A percentile compares a stretch with the other conserved stretches of the same genome.
These are phyloP conservation scores for Eidolon helvum DNA, from an alignment of 2,113 vertebrate species.

Conservation along the genomic window DNA sequence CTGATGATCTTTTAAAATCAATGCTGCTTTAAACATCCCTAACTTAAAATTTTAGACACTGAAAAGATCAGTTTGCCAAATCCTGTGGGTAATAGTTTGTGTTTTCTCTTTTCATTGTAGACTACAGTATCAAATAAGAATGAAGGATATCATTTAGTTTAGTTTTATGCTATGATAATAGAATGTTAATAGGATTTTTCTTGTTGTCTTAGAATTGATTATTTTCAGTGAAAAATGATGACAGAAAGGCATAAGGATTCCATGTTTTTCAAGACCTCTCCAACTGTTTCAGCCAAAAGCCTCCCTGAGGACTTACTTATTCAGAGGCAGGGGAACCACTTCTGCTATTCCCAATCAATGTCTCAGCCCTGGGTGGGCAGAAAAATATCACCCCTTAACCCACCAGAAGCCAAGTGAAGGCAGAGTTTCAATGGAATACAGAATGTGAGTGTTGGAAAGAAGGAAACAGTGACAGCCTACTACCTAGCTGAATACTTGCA, in stretches of 20 bases:
- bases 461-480: background rate
- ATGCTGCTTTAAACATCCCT: background rate
- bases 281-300: background rate
- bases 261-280: background rate
- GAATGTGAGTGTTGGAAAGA: background rate
- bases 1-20: background rate
- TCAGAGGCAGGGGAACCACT: background rate
- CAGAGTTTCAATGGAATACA: background rate
- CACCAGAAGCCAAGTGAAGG: background rate
- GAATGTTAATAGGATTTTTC: background rate
- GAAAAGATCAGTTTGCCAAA: background rate
- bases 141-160: background rate
- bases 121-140: background rate
- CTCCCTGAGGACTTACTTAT: background rate
- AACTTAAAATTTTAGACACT: constrained; percentile 21
- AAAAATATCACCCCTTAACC: background rate
- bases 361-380: background rate
- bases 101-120: background rate
- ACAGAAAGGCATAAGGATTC: background rate
- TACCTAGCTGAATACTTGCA: background rate
- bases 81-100: background rate
- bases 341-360: background rate
- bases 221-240: background rate
- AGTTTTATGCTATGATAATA: background rate
- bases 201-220: background rate